Percentiles rank a stretch among this genome's conserved stretches.
Conservation (phyloP, 2,113 vertebrate species). For the Synodontis membranacea region DNA sequence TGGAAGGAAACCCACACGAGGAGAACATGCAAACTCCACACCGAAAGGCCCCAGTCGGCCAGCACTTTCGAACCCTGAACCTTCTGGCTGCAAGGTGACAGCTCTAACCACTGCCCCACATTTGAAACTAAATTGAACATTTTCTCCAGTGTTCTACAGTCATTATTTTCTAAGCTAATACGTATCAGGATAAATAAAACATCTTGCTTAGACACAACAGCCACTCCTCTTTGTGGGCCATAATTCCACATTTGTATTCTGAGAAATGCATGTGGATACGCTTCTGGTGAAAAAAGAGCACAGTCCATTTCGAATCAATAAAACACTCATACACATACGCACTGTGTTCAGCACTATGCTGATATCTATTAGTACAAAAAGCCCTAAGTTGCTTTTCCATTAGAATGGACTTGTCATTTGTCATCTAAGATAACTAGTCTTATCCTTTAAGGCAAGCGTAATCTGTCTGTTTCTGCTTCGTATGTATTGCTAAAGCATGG, state of each 20-base stretch:
- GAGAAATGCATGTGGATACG: neutral
- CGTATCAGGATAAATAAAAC: neutral
- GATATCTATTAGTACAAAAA: neutral
- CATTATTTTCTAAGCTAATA: neutral
- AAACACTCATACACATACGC: neutral
- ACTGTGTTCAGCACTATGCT: neutral
- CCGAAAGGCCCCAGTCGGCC: too few relatives aligned
- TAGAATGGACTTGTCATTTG: neutral
- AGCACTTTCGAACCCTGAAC: too few relatives aligned
- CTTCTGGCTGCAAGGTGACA: too few relatives aligned
- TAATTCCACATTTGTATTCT: neutral
- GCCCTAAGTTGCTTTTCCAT: neutral
- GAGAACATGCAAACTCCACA: too few relatives aligned
- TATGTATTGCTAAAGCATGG: neutral
- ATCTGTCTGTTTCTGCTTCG: neutral
- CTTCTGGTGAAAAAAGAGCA: neutral
- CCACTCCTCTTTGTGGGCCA: neutral
- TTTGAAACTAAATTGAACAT: neutral
- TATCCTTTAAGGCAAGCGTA: neutral
- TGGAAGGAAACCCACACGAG: too few relatives aligned
- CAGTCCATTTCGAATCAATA: neutral
- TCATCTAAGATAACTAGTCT: neutral
- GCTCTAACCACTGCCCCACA: too few relatives aligned
- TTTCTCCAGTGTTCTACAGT: neutral
- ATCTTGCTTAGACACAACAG: neutral